Evolutionary conservation across 2,113 vertebrate genomes (phyloP).

Genomic region (Burhinus bistriatus): DNA sequence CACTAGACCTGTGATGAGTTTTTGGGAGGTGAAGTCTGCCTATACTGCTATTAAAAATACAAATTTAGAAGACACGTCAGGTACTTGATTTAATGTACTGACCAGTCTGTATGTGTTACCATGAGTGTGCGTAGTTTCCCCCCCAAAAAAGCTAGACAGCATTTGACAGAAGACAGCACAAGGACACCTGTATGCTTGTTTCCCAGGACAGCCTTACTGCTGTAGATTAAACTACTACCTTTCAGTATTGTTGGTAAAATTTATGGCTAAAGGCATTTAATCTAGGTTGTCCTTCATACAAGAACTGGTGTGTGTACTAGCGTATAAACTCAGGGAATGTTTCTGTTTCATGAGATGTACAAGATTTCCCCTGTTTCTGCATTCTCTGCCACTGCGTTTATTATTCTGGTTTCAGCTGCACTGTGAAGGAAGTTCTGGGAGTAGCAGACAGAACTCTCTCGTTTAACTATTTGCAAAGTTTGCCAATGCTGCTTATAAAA

Average conservation of each 20-base stretch:
- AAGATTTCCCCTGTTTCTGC: background rate
- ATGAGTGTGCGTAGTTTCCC: rapidly evolving
- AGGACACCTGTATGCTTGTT: background rate
- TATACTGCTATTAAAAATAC: background rate
- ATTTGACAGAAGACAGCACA: background rate
- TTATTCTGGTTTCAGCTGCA: background rate
- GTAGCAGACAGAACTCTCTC: background rate
- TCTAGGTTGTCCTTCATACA: background rate
- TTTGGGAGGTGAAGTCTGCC: background rate
- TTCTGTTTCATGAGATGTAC: background rate
- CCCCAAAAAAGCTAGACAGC: background rate
- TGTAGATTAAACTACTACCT: background rate
- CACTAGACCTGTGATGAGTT: background rate
- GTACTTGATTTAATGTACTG: background rate
- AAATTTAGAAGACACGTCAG: background rate
- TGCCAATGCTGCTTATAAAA: background rate
- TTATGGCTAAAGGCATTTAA: background rate
- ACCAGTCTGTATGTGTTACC: background rate
- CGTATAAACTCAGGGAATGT: background rate
- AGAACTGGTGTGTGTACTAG: background rate
- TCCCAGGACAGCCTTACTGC: background rate
- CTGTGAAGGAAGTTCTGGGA: background rate
- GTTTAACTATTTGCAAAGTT: background rate
- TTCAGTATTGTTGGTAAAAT: background rate
- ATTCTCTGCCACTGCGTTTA: background rate